Conservation (phyloP, 2,113 vertebrate genomes). For the Dromaius novaehollandiae region DNA sequence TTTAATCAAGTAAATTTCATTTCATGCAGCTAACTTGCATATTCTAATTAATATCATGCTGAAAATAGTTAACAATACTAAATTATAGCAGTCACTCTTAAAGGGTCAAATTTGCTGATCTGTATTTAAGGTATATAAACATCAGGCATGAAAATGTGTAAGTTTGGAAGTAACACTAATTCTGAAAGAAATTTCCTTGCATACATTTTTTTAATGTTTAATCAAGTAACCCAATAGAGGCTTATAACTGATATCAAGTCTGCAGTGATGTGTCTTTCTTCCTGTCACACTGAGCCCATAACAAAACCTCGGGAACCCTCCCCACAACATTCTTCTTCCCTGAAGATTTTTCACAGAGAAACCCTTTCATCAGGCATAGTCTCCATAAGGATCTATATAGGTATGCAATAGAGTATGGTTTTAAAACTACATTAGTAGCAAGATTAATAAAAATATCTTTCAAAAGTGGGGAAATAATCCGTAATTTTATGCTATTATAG, state of each 20-base stretch:
- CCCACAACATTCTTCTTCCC: not conserved
- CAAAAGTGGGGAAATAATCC: not conserved
- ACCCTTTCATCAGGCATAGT: not conserved
- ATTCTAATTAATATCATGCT: slow-evolving; percentile 53
- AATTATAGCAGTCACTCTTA: slow-evolving; percentile 61
- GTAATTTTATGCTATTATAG: not conserved
- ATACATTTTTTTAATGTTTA: slow-evolving; percentile 33
- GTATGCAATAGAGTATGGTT: not conserved
- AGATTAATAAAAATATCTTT: not conserved
- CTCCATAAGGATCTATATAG: not conserved
- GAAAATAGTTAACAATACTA: slow-evolving; percentile 63
- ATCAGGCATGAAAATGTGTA: slow-evolving; percentile 44
- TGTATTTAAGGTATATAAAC: slow-evolving; percentile 47
- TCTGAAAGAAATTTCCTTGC: slow-evolving; percentile 60
- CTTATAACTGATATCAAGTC: not conserved
- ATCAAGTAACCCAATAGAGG: slow-evolving; percentile 18
- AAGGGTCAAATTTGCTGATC: slow-evolving; percentile 40
- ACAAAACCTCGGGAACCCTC: not conserved
- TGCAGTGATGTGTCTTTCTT: not conserved
- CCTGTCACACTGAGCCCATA: not conserved
- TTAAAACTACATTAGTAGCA: not conserved
- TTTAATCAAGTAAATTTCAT: slow-evolving; percentile 13
- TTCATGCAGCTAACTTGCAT: slow-evolving; percentile 7
- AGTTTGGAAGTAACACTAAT: slow-evolving; percentile 60
- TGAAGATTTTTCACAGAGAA: not conserved